Percentiles rank a stretch among this genome's conserved stretches.
These are phyloP conservation scores for Lycocorax pyrrhopterus DNA, from an alignment of 2,113 vertebrate species.

Conservation along the genomic window DNA sequence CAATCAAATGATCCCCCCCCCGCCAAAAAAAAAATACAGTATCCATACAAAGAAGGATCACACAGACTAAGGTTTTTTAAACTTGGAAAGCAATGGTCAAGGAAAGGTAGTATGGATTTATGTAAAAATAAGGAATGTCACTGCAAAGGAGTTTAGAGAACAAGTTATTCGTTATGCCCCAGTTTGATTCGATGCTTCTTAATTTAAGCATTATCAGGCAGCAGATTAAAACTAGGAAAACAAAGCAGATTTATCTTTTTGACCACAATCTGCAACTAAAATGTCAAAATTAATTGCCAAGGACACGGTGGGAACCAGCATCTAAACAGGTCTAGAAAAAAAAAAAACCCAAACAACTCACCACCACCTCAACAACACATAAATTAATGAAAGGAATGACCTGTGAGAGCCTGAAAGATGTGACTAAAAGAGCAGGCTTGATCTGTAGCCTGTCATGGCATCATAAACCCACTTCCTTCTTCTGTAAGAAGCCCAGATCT, in stretches of 20 bases:
- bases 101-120: background rate
- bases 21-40: background rate
- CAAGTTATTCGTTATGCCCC: background rate
- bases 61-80: background rate
- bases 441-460: background rate
- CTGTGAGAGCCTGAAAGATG: background rate
- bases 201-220: background rate
- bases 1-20: background rate
- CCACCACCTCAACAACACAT: background rate
- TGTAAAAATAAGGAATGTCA: background rate
- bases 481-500: background rate
- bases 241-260: background rate
- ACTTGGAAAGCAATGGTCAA: background rate
- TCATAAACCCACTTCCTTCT: background rate
- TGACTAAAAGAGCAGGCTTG: background rate
- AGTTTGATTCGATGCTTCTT: background rate
- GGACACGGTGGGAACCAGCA: background rate
- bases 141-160: background rate
- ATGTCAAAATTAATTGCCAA: background rate
- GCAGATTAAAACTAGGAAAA: background rate
- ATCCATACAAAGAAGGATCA: background rate
- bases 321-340: background rate
- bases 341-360: accelerated
- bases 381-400: background rate
- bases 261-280: background rate